A percentile compares a stretch with the other conserved stretches of the same genome.
These are phyloP conservation scores for Limnephilus lunatus DNA, from an alignment of 2,888 invertebrate genomes.

Conservation along the genomic window DNA sequence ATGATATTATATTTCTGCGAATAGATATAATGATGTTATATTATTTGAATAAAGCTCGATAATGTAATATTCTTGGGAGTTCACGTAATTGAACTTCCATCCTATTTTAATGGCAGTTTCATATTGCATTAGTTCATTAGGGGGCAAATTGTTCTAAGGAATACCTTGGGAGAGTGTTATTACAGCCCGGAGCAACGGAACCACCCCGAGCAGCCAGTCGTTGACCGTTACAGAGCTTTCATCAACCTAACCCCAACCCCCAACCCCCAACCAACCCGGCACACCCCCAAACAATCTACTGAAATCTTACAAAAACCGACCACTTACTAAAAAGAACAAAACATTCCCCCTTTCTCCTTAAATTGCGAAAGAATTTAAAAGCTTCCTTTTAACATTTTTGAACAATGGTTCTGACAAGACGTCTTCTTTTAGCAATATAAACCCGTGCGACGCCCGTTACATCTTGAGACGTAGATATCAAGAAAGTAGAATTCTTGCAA, in stretches of 20 bases:
- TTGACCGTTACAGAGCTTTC: slow-evolving; percentile 53
- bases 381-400: not conserved
- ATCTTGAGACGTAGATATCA: not conserved
- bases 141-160: slow-evolving; percentile 13
- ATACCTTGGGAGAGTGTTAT: slow-evolving; percentile 13
- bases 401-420: not conserved
- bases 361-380: not conserved
- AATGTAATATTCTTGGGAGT: not conserved
- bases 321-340: not conserved
- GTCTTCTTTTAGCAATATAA: slow-evolving; percentile 2
- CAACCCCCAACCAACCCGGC: slow-evolving; percentile 8
- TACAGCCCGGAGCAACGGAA: slow-evolving; percentile 46
- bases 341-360: not conserved
- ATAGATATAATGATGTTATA: not conserved
- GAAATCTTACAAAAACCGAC: not conserved
- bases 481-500: not conserved
- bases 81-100: not conserved
- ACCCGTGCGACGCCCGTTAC: not conserved
- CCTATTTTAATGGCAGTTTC: slow-evolving; percentile 9
- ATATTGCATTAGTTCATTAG: slow-evolving; percentile 39
- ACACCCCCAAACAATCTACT: not conserved
- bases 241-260: slow-evolving; percentile 39
- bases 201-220: slow-evolving; percentile 50
- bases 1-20: not conserved
- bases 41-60: not conserved